Conservation (phyloP, 2,888 invertebrate genomes). For the Agriotes lineatus region DNA sequence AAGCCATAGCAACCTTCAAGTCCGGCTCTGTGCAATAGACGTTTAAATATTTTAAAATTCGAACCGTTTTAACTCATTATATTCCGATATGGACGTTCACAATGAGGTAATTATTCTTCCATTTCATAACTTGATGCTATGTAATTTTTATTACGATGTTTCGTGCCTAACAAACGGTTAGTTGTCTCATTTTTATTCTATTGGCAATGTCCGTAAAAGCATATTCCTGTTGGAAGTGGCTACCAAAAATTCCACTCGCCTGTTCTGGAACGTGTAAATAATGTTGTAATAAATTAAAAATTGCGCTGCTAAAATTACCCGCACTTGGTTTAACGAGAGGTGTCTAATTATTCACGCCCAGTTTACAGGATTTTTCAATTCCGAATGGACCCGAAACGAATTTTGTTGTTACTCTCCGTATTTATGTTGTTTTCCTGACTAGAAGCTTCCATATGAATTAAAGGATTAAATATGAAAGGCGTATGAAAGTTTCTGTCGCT, state of each 20-base stretch:
- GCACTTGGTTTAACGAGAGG: not conserved
- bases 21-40: slow-evolving; percentile 17
- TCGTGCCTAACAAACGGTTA: slow-evolving; percentile 27
- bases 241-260: slow-evolving; percentile 13
- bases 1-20: not conserved
- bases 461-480: too few species aligned
- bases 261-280: slow-evolving; percentile 21
- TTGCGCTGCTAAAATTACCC: slow-evolving; percentile 25
- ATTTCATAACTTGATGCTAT: slow-evolving; percentile 32
- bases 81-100: slow-evolving; percentile 26
- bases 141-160: slow-evolving; percentile 31
- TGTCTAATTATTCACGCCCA: not conserved
- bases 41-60: slow-evolving; percentile 35
- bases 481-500: too few species aligned
- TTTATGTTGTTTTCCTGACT: too few species aligned
- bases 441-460: too few species aligned
- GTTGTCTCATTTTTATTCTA: slow-evolving; percentile 31
- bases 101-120: slow-evolving; percentile 31
- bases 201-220: slow-evolving; percentile 30
- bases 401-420: not conserved
- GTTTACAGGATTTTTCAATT: slow-evolving; percentile 22
- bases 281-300: slow-evolving; percentile 25
- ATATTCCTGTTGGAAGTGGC: slow-evolving; percentile 25
- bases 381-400: not conserved
- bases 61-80: slow-evolving; percentile 32